Conservation (phyloP, 2,797 vertebrate genomes). For the Vultur gryphus region DNA sequence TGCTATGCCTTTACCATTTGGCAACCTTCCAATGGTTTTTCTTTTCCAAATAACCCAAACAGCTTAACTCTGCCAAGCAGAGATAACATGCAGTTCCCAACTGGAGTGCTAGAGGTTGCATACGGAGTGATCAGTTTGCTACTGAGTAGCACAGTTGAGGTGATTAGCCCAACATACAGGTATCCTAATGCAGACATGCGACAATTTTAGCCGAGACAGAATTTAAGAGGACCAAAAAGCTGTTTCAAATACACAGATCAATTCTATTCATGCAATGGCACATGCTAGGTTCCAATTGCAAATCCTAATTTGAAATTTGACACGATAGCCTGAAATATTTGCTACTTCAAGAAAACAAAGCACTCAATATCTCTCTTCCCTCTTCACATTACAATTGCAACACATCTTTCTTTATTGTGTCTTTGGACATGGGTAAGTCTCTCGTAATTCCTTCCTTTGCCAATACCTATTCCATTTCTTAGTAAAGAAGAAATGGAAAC, state of each 20-base stretch:
- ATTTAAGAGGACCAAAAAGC: neutral
- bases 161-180: neutral
- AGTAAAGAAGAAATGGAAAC: neutral
- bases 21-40: neutral
- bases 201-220: neutral
- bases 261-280: neutral
- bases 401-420: neutral
- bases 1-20: neutral
- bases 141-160: neutral
- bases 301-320: neutral
- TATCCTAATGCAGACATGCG: neutral
- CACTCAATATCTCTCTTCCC: neutral
- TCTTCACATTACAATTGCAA: neutral
- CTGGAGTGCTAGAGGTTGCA: neutral
- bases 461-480: neutral
- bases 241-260: neutral
- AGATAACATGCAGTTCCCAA: neutral
- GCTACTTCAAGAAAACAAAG: neutral
- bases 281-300: neutral
- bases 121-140: neutral
- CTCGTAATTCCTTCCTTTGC: neutral
- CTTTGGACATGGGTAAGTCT: neutral
- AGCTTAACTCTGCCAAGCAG: constrained; percentile 19
- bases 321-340: neutral
- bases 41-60: neutral